Evolutionary conservation across 2,113 vertebrate genomes (phyloP).

Genomic region (Rattus norvegicus): GRCr8 NC_086020.1:225527001-225527500

Average conservation of each 20-base stretch:
- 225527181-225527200: neutral
- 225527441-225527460: neutral
- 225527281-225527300: neutral
- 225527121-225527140: neutral
- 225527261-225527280: neutral
- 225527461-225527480: neutral
- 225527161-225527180: neutral
- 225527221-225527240: neutral
- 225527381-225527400: neutral
- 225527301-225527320: constrained; percentile 34
- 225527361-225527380: neutral
- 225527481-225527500: neutral
- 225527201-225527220: neutral
- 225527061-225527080: neutral
- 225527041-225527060: neutral
- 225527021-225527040: neutral
- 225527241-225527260: constrained; percentile 41
- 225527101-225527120: neutral
- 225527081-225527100: neutral
- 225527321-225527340: neutral
- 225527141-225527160: neutral
- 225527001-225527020: neutral
- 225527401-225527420: neutral
- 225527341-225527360: neutral
- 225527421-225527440: neutral